phyloP scores from a whole-genome alignment of 2,113 vertebrate species.

The Leptobrachium ailaonicum region DNA sequence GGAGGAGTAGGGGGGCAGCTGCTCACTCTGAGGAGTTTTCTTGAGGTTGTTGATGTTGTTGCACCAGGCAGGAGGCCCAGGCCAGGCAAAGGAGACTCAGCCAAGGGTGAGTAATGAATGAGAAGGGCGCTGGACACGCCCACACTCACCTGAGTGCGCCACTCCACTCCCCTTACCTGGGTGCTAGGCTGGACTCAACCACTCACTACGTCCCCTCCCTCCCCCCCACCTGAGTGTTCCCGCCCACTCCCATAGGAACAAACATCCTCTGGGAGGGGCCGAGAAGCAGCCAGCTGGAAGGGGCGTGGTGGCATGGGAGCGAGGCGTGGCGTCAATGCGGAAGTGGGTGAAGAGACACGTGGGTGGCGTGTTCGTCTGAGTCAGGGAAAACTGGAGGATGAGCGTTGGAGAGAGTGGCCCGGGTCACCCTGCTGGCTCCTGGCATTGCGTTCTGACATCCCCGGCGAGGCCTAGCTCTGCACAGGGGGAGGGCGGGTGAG shows the following conservation, averaged over 20 bases:
- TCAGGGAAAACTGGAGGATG: background rate
- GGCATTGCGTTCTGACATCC: no score
- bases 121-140: background rate
- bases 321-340: background rate
- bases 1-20: no score
- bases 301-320: slow-evolving; percentile 21
- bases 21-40: no score
- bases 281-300: slow-evolving; percentile 19
- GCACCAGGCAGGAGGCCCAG: background rate
- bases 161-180: background rate
- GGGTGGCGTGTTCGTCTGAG: slow-evolving; percentile 7
- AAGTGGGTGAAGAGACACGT: slow-evolving; percentile 16
- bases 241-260: slow-evolving; percentile 12
- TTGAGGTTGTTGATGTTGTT: no score
- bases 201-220: background rate
- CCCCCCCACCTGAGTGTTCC: background rate
- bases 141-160: slow-evolving; percentile 20
- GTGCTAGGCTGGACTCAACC: background rate
- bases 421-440: no score
- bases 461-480: no score
- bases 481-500: no score
- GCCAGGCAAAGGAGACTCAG: background rate
- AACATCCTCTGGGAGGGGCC: slow-evolving; percentile 31
- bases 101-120: background rate
- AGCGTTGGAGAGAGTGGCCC: background rate